Base-by-base conservation (phyloP, 2,888 invertebrate genomes). In the Diabrotica balteata region DNA sequence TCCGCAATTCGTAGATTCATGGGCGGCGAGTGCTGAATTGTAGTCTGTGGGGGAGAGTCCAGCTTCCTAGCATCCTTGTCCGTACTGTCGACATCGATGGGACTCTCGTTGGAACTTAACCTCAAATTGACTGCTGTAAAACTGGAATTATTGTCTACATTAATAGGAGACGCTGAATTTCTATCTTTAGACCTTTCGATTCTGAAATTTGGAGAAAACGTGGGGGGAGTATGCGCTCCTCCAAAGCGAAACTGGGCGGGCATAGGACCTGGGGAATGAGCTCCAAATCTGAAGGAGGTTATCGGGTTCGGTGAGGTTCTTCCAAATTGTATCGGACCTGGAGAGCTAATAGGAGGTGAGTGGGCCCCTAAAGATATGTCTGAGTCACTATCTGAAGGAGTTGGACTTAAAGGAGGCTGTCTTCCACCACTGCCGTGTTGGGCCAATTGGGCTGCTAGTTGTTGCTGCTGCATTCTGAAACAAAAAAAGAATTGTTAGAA, bases 261-360 rank as follows among this genome's bases (percentile, higher is more conserved):
- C 84, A 84, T 84, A 5, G 85, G 84, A 9, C 85, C 85, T 5
- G 85, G 84, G 3, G 84, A 84, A 73, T 84, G 85, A 7, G 84
- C 81, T 7, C 84, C 84, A 71, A 85, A 84, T 43, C 85, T 78
- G 70, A 84, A 84, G 32, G 82, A 79, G 32, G 82, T 82, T 62
- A 84, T 78, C 7, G 82, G 83, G 63, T 79, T 77, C 11, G 80
- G 81, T 9, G 82, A 82, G 8, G 77, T 74, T 4, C 79, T 70
- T 8, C 81, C 81, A 69, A 82, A 80, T 49, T 79, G 77, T 32
- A 82, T 67, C 7, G 84, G 82, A 45, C 81, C 81, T 8, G 84
- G 83, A 6, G 84, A 83, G 66, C 82, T 80, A 9, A 80, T 79
- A 4, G 84, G 83, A 7, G 83, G 82, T 9, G 85, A 84, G 66